Conservation (phyloP, 2,797 vertebrate species). For the Coregonus suidteri region DNA sequence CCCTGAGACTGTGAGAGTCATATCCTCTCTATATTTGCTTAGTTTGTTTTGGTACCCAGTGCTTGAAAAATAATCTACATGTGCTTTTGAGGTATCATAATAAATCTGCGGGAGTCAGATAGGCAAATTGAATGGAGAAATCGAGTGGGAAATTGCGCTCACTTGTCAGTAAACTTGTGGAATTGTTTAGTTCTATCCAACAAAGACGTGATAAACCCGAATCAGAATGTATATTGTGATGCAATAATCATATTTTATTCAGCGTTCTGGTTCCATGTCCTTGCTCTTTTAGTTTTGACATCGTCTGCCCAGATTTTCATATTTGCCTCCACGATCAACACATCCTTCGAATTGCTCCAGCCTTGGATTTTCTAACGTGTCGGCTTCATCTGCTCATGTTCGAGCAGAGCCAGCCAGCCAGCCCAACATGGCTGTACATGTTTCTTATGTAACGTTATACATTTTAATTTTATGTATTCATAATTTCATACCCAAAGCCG, state of each 20-base stretch:
- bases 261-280: neutral
- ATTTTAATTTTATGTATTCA: constrained; percentile 71
- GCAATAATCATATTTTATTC: neutral
- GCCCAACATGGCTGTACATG: constrained; percentile 83
- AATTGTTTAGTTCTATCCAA: neutral
- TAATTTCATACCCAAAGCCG: constrained; percentile 57
- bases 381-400: constrained; percentile 67
- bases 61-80: neutral
- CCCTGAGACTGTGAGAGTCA: no score
- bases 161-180: neutral
- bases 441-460: constrained; percentile 51
- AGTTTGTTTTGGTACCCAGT: neutral
- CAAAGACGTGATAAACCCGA: neutral
- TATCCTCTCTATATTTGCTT: no score
- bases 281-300: neutral
- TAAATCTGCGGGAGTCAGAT: neutral
- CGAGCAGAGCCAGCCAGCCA: constrained; percentile 42
- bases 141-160: neutral
- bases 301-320: constrained; percentile 22
- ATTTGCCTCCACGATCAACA: constrained; percentile 38
- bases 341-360: constrained; percentile 8
- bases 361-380: constrained; percentile 88
- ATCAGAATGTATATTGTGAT: neutral
- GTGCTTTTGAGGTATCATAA: neutral
- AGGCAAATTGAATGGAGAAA: no score